Evolutionary conservation across 2,797 vertebrate species (phyloP), one percentile per base, ranked within the genome.

Genomic region (Peromyscus melanophrys): DNA sequence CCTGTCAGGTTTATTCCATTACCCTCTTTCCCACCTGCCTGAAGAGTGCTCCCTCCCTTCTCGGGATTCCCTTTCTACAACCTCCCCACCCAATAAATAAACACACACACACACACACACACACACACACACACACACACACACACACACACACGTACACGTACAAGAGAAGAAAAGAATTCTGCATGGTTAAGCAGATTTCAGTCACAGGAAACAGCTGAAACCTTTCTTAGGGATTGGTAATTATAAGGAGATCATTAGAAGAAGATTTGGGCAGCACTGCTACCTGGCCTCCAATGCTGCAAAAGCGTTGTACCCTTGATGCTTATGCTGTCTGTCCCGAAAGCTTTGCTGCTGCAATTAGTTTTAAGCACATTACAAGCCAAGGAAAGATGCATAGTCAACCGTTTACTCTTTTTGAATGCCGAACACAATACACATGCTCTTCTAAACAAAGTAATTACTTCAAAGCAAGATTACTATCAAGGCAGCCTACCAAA

Each of bases 141-240:
- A 81, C 52, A 81, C 78, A 57, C 78, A 80, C 52, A 57, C 19
- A 80, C 25, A 12, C 80, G 57, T 52, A 37, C 49, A 81, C 4
- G 9, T 34, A 34, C 21, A 83, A 43, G 27, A 25, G 8, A 21
- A 59, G 29, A 90, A 82, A 23, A 59, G 55, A 75, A 61, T 34
- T 96, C 97, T 97, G 76, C 75, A 81, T 34, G 92, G 87, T 96
- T 97, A 97, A 97, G 71, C 94, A 95, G 89, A 97, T 97, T 97
- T 77, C 81, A 96, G 98, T 96, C 84, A 97, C 0, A 90, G 73
- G 90, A 96, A 90, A 21, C 67, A 89, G 90, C 61, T 86, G 52
- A 97, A 97, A 86, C 88, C 61, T 25, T 85, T n/a, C 92, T 97
- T 97, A 94, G 65, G 85, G 31, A 96, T 83, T 95, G 63, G 3